Conservation (phyloP, 2,797 vertebrate species). For the Fringilla coelebs region DNA sequence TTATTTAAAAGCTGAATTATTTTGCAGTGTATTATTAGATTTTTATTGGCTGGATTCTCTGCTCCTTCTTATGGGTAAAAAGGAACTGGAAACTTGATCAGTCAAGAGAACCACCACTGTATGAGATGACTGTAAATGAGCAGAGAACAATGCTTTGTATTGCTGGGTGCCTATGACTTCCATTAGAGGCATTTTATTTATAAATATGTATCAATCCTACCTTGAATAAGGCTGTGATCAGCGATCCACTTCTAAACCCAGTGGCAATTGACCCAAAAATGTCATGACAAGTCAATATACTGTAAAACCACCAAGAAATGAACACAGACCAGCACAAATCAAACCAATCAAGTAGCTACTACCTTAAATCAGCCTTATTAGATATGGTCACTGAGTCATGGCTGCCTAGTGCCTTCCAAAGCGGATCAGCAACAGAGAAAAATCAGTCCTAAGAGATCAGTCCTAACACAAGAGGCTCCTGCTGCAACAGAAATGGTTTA, state of each 20-base stretch:
- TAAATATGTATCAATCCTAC: neutral
- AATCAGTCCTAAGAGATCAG: neutral
- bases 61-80: neutral
- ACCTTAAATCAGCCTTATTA: neutral
- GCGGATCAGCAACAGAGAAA: neutral
- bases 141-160: neutral
- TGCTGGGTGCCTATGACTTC: neutral
- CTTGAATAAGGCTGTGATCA: neutral
- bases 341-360: neutral
- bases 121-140: neutral
- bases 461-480: neutral
- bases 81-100: neutral
- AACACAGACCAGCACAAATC: neutral
- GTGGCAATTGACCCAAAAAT: neutral
- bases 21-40: neutral
- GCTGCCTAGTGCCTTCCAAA: neutral
- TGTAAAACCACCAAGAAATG: neutral
- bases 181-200: neutral
- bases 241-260: neutral
- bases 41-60: neutral
- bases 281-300: constrained; percentile 34
- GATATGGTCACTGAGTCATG: neutral
- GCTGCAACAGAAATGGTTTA: neutral
- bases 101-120: neutral
- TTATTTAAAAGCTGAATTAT: neutral